phyloP scores from a whole-genome alignment of 2,888 invertebrate genomes.

The Aporophyla lueneburgensis region DNA sequence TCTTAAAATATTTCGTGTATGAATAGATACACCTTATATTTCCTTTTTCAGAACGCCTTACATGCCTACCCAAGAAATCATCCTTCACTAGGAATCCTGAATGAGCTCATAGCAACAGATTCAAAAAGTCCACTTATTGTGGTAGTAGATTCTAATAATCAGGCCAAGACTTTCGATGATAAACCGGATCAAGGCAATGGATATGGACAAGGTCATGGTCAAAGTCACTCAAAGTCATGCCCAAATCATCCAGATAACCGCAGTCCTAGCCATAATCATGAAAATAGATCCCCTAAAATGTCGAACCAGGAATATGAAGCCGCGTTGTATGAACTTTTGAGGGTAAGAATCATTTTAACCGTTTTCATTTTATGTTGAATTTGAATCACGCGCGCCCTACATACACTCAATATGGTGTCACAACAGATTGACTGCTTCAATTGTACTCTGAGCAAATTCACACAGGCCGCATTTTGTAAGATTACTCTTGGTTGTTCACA shows the following conservation, averaged over 20 bases:
- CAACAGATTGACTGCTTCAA: too few relatives aligned
- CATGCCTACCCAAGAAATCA: constrained; percentile 9
- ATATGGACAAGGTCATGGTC: background rate
- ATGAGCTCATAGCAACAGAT: constrained; percentile 22
- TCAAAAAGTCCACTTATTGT: constrained; percentile 41
- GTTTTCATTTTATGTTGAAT: background rate
- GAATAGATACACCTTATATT: too few relatives aligned
- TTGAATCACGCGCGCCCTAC: too few relatives aligned
- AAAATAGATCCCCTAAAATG: background rate
- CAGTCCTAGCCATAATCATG: background rate
- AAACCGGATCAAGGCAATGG: background rate
- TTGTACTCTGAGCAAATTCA: too few relatives aligned
- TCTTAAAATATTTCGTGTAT: too few relatives aligned
- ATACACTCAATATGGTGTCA: too few relatives aligned
- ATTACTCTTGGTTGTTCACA: too few relatives aligned
- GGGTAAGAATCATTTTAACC: background rate
- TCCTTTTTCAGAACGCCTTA: constrained; percentile 26
- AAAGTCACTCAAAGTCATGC: background rate
- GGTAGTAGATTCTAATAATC: constrained; percentile 24
- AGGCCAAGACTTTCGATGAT: constrained; percentile 1
- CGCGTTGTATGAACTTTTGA: constrained; percentile 19
- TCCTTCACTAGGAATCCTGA: constrained; percentile 30
- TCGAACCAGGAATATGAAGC: constrained; percentile 16
- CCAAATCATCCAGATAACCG: background rate
- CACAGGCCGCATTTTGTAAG: too few relatives aligned